Conservation (phyloP, 2,888 invertebrate species). For the Sthenelais limicola region DNA sequence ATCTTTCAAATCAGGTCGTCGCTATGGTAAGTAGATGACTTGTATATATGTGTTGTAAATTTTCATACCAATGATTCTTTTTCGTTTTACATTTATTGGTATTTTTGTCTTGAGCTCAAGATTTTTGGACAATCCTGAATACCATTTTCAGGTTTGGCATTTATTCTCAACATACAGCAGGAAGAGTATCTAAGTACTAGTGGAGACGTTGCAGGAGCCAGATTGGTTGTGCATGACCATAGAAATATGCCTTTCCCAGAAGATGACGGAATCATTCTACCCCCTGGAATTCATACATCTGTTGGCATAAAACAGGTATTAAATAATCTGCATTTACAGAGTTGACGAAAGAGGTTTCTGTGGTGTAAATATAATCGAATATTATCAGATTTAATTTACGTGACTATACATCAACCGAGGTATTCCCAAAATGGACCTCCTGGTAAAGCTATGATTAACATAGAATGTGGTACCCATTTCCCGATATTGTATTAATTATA, state of each 20-base stretch:
- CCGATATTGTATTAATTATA: no score
- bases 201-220: constrained; percentile 10
- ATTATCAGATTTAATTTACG: no score
- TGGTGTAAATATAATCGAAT: no score
- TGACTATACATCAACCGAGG: no score
- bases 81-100: no score
- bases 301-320: constrained; percentile 1
- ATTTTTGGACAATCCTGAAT: background rate
- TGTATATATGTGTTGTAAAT: background rate
- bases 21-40: background rate
- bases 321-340: no score
- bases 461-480: no score
- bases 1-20: background rate
- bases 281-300: background rate
- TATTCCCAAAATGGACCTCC: no score
- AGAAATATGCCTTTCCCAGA: constrained; percentile 15
- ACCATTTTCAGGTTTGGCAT: background rate
- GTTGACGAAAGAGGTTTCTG: no score
- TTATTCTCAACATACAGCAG: background rate
- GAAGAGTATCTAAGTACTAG: background rate
- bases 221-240: background rate
- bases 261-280: constrained; percentile 8
- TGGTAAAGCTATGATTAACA: no score
- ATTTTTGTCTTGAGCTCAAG: no score
- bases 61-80: no score